Conservation (phyloP, 2,797 vertebrate species). For the Dryobates pubescens region DNA sequence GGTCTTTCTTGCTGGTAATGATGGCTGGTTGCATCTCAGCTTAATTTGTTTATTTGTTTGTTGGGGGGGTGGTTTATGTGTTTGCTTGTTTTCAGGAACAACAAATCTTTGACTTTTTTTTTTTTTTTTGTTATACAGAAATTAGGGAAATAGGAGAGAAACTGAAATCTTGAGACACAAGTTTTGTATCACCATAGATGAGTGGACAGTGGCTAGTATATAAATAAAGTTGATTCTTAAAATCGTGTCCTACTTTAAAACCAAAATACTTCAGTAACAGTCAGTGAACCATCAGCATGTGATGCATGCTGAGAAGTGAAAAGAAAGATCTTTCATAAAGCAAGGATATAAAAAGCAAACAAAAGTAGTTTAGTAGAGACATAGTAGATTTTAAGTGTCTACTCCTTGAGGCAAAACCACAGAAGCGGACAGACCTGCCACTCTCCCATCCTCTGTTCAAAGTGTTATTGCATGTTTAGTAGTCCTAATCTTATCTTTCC, state of each 20-base stretch:
- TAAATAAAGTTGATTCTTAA: background rate
- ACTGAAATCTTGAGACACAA: background rate
- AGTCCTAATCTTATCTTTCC: background rate
- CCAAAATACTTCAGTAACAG: background rate
- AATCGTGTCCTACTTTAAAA: background rate
- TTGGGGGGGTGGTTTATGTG: too few species aligned
- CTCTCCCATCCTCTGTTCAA: background rate
- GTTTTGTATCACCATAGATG: background rate
- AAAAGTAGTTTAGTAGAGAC: slow-evolving; percentile 6
- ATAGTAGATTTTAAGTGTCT: background rate
- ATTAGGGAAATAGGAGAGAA: background rate
- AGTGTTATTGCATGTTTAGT: background rate
- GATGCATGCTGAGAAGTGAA: background rate
- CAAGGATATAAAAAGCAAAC: background rate
- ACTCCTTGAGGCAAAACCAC: slow-evolving; percentile 1
- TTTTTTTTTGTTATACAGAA: background rate
- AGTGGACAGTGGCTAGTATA: background rate
- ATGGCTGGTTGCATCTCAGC: background rate
- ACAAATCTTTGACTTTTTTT: background rate
- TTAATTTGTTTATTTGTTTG: background rate
- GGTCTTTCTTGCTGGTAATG: background rate
- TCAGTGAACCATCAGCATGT: background rate
- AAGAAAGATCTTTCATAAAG: slow-evolving; percentile 31
- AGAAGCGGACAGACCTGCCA: background rate
- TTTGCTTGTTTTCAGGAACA: background rate